A percentile compares a stretch with the other conserved stretches of the same genome.
Evolutionary conservation across 2,797 vertebrate genomes (phyloP).

Genomic region (Numenius phaeopus): DNA sequence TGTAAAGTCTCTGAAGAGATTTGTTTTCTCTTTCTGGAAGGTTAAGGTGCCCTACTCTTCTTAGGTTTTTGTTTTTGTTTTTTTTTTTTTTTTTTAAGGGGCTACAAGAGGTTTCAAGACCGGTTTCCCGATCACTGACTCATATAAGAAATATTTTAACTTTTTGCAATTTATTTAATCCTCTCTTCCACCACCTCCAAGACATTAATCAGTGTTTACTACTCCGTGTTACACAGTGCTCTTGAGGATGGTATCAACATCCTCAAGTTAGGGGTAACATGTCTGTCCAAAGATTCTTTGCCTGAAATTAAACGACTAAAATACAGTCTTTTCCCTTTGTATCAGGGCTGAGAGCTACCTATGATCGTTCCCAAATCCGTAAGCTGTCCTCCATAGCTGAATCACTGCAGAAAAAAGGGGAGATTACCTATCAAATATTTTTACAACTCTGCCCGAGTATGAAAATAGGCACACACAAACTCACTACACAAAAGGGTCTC

Average conservation of each 20-base stretch:
- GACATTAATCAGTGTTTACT: neutral
- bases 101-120: neutral
- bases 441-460: neutral
- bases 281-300: neutral
- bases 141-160: neutral
- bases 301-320: neutral
- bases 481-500: neutral
- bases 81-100: neutral
- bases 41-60: neutral
- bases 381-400: neutral
- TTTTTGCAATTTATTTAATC: neutral
- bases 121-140: neutral
- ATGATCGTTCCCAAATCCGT: neutral
- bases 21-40: neutral
- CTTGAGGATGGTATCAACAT: neutral
- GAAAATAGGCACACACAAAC: neutral
- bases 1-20: neutral
- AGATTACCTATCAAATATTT: neutral
- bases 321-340: neutral
- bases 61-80: neutral
- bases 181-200: neutral
- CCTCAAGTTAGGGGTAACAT: neutral
- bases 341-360: neutral
- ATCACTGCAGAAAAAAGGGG: neutral
- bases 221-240: neutral